These are phyloP conservation scores for Coccyzus lansbergi DNA, from an alignment of 2,797 vertebrate species.

Conservation along the genomic window DNA sequence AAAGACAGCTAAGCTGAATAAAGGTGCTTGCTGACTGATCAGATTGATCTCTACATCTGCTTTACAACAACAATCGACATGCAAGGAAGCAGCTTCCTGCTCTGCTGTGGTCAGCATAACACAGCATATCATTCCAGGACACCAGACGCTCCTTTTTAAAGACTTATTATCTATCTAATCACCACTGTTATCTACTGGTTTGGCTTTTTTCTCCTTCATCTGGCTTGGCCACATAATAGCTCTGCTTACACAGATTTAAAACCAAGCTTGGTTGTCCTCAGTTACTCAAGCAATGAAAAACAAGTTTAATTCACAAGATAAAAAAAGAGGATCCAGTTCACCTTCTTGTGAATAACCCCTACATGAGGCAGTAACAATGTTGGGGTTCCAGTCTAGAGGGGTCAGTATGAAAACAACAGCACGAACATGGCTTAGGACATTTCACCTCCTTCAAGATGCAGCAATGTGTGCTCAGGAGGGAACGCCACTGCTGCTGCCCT, in stretches of 20 bases:
- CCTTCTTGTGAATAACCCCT: background rate
- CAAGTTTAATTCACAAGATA: background rate
- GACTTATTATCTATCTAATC: background rate
- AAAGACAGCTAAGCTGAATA: no score
- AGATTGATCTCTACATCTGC: no score
- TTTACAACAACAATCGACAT: no score
- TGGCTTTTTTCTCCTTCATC: background rate
- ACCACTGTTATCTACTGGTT: background rate
- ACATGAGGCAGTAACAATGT: background rate
- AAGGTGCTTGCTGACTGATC: no score
- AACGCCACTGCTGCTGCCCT: background rate
- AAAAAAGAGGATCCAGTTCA: background rate
- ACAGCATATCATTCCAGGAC: background rate
- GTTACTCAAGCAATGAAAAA: background rate
- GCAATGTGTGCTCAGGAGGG: rapidly evolving
- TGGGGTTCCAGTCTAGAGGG: background rate
- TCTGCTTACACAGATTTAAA: background rate
- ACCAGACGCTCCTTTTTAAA: background rate
- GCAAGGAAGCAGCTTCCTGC: no score
- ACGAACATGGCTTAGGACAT: background rate
- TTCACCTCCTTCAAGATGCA: background rate
- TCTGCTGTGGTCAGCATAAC: background rate
- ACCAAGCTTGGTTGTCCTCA: background rate
- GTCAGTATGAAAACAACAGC: background rate
- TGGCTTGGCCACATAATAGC: background rate